phyloP scores from a whole-genome alignment of 2,113 vertebrate genomes.

The Heterotilapia buettikoferi region DNA sequence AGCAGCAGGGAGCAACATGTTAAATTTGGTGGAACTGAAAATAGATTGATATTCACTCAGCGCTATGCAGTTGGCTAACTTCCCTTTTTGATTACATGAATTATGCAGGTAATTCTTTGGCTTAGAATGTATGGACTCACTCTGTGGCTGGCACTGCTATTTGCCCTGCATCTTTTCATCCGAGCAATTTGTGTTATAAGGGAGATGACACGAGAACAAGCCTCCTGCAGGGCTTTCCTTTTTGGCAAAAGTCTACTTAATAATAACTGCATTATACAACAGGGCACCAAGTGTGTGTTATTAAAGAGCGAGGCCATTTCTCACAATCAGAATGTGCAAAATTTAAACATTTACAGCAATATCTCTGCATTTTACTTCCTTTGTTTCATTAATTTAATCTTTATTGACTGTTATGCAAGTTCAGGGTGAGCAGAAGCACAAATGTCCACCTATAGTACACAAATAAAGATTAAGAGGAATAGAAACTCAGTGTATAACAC shows the following conservation, averaged over 20 bases:
- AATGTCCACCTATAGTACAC: background rate
- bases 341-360: background rate
- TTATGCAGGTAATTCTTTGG: background rate
- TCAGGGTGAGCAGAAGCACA: background rate
- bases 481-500: background rate
- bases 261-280: background rate
- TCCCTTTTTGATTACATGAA: background rate
- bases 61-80: background rate
- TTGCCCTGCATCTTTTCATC: background rate
- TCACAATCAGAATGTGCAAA: background rate
- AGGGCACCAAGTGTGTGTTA: background rate
- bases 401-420: background rate
- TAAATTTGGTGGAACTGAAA: background rate
- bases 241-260: conserved; percentile 6
- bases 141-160: background rate
- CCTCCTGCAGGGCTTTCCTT: conserved; percentile 33
- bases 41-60: background rate
- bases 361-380: background rate
- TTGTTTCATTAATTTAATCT: background rate
- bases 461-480: background rate
- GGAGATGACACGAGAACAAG: background rate
- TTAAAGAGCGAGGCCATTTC: background rate
- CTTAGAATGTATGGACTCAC: background rate
- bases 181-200: background rate
- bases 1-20: background rate